phyloP scores from a whole-genome alignment of 2,888 invertebrate species.

The Microdon myrmicae region DNA sequence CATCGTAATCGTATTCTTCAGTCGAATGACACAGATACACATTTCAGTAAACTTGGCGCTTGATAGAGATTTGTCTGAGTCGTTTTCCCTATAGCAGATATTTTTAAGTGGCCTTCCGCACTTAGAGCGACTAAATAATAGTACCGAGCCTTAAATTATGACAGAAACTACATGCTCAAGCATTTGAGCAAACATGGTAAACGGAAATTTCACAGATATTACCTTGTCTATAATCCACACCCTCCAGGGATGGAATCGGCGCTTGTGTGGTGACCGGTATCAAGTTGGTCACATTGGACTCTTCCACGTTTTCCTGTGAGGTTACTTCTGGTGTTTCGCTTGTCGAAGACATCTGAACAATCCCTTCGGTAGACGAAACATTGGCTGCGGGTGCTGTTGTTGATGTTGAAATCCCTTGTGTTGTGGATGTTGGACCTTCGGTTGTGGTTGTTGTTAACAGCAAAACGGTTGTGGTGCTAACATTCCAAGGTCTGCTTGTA shows the following conservation, averaged over 20 bases:
- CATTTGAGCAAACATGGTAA: too few species aligned
- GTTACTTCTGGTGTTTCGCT: slow-evolving; percentile 10
- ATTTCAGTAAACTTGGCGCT: too few species aligned
- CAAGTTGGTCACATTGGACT: slow-evolving; percentile 33
- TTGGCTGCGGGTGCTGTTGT: slow-evolving; percentile 8
- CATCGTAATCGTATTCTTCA: too few species aligned
- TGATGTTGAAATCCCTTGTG: slow-evolving; percentile 1
- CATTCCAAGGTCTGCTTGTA: neutral
- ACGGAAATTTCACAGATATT: too few species aligned
- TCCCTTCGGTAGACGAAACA: slow-evolving; percentile 6
- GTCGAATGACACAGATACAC: too few species aligned
- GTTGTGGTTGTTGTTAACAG: slow-evolving; percentile 10
- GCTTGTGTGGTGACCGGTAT: slow-evolving; percentile 57
- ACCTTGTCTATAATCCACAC: slow-evolving; percentile 66
- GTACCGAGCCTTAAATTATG: too few species aligned
- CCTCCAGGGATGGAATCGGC: slow-evolving; percentile 61
- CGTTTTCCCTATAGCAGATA: too few species aligned
- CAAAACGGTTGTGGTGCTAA: slow-evolving; percentile 23
- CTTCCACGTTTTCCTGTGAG: slow-evolving; percentile 32
- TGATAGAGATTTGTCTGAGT: too few species aligned
- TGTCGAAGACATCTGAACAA: slow-evolving; percentile 18
- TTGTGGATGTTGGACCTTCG: slow-evolving; percentile 7
- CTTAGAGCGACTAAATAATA: too few species aligned
- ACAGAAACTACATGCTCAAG: too few species aligned
- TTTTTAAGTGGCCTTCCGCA: too few species aligned